Percentiles rank a stretch among this genome's conserved stretches.
These are phyloP conservation scores for Drosophila busckii DNA, from an alignment of 1,140 invertebrate species.

Conservation along the genomic window DNA sequence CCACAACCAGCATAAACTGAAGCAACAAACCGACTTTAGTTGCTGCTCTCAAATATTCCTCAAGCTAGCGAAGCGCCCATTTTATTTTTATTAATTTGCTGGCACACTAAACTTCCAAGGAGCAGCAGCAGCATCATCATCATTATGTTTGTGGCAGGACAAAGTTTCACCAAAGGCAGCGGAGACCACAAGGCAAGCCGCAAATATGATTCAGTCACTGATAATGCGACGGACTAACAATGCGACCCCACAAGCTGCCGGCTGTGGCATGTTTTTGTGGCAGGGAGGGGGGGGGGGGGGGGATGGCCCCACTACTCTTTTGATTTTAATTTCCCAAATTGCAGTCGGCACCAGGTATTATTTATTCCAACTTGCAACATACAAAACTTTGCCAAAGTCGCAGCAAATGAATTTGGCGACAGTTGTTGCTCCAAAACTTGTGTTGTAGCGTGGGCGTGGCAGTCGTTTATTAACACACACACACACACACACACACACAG, in stretches of 20 bases:
- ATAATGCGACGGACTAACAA: conserved; percentile 43
- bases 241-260: conserved; percentile 5
- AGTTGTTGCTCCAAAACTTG: too few relatives aligned
- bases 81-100: conserved; percentile 54
- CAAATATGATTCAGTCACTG: conserved; percentile 48
- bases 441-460: too few relatives aligned
- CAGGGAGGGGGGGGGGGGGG: not conserved
- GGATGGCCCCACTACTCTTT: conserved; percentile 17
- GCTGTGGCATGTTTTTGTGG: not conserved
- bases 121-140: conserved; percentile 20
- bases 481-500: too few relatives aligned
- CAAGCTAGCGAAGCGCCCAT: too few relatives aligned
- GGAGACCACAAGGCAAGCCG: conserved; percentile 24
- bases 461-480: too few relatives aligned
- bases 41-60: too few relatives aligned
- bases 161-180: conserved; percentile 26
- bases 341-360: conserved; percentile 53
- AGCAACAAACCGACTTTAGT: too few relatives aligned
- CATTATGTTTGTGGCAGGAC: conserved; percentile 14
- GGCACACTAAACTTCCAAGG: conserved; percentile 33
- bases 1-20: too few relatives aligned
- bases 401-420: too few relatives aligned
- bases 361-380: conserved; percentile 44
- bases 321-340: conserved; percentile 68
- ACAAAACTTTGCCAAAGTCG: too few relatives aligned